Conservation (phyloP, 1,140 invertebrate species). For the Telenomus remus region DNA sequence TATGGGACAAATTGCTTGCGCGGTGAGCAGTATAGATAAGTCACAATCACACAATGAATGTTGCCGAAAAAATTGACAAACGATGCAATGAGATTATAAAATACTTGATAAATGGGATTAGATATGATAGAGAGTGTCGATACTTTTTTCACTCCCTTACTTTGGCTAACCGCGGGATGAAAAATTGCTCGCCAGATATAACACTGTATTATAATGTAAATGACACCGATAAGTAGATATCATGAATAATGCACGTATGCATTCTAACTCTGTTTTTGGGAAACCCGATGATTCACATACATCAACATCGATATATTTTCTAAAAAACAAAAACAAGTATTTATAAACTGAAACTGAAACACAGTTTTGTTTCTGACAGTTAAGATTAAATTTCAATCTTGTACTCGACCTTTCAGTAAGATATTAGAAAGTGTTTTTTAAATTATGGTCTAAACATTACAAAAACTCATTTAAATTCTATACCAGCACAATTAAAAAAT, state of each 20-base stretch:
- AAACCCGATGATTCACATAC: constrained; percentile 23
- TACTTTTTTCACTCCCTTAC: constrained; percentile 45
- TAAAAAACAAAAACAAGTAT: neutral
- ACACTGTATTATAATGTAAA: constrained; percentile 43
- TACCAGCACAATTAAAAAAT: too few relatives aligned
- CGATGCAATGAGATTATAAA: constrained; percentile 65
- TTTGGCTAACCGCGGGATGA: constrained; percentile 42
- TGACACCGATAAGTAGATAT: constrained; percentile 44
- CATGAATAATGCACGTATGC: constrained; percentile 43
- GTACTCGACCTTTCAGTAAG: too few relatives aligned
- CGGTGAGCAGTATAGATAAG: constrained; percentile 32
- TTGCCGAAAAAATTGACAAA: constrained; percentile 60
- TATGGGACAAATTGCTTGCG: constrained; percentile 20
- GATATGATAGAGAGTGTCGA: constrained; percentile 51
- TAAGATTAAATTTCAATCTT: neutral
- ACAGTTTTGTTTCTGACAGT: neutral
- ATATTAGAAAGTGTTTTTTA: too few relatives aligned
- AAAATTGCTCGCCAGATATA: constrained; percentile 40
- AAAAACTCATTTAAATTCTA: too few relatives aligned
- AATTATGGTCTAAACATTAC: too few relatives aligned
- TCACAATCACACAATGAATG: constrained; percentile 13
- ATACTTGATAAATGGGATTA: constrained; percentile 66
- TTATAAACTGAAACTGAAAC: constrained; percentile 1
- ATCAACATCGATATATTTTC: neutral
- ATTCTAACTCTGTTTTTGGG: constrained; percentile 37